These are phyloP conservation scores for Botrylloides violaceus DNA, from an alignment of 23 tunicate genomes.

Conservation along the genomic window DNA sequence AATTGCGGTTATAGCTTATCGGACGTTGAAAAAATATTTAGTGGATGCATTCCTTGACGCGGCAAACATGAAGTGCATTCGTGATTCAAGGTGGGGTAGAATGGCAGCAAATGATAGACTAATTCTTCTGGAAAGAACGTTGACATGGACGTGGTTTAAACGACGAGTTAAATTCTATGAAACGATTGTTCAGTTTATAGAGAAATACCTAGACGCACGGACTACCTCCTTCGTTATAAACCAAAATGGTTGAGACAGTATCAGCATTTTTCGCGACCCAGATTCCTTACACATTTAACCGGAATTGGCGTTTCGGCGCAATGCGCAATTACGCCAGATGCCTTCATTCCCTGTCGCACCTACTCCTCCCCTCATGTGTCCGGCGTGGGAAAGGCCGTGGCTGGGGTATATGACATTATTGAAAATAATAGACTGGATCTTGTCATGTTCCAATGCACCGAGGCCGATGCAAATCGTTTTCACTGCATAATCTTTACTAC, in stretches of 20 bases:
- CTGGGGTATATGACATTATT: too few species aligned
- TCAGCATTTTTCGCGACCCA: background rate
- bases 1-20: background rate
- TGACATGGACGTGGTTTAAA: conserved; percentile 3
- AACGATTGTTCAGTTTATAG: background rate
- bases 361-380: too few species aligned
- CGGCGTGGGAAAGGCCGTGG: too few species aligned
- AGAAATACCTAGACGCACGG: background rate
- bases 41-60: background rate
- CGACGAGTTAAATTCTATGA: background rate
- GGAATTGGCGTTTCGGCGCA: too few species aligned
- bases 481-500: too few species aligned
- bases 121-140: background rate
- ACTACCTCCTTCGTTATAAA: background rate
- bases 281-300: too few species aligned
- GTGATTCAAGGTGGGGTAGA: background rate
- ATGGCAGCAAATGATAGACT: background rate
- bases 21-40: background rate
- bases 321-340: too few species aligned
- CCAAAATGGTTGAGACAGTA: background rate
- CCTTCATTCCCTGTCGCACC: too few species aligned
- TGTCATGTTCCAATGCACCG: too few species aligned
- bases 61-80: background rate
- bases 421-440: too few species aligned
- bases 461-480: too few species aligned